Percentiles rank a stretch among this genome's conserved stretches.
Evolutionary conservation across 2,797 vertebrate genomes (phyloP).

Genomic region (Centroberyx gerrardi): DNA sequence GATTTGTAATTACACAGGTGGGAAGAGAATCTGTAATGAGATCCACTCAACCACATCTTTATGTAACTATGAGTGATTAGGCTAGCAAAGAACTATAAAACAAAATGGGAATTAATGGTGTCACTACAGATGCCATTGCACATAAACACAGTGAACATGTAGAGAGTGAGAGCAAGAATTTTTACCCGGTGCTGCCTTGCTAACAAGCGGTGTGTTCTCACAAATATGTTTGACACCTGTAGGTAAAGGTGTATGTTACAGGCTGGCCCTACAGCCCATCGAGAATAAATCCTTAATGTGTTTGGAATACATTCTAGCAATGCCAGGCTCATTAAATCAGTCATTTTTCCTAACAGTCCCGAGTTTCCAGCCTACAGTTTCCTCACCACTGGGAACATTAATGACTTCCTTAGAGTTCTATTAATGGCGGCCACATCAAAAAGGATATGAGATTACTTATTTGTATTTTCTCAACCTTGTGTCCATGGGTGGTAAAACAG

Average conservation of each 20-base stretch:
- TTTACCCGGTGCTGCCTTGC: slow-evolving; percentile 12
- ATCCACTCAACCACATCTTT: slow-evolving; percentile 45
- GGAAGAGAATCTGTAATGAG: slow-evolving; percentile 56
- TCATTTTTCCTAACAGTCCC: slow-evolving; percentile 25
- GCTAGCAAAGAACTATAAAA: slow-evolving; percentile 41
- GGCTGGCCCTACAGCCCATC: slow-evolving; percentile 16
- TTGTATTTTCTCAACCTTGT: slow-evolving; percentile 61
- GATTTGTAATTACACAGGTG: slow-evolving; percentile 63
- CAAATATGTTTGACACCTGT: slow-evolving; percentile 21
- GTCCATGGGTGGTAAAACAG: slow-evolving; percentile 47
- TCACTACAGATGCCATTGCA: slow-evolving; percentile 36
- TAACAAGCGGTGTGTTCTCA: slow-evolving; percentile 24
- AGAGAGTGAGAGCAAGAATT: slow-evolving; percentile 11
- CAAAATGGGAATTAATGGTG: slow-evolving; percentile 59
- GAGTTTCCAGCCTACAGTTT: slow-evolving; percentile 30
- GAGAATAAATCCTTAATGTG: slow-evolving; percentile 26
- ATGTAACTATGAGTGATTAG: slow-evolving; percentile 55
- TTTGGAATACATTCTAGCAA: slow-evolving; percentile 24
- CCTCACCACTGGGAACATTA: slow-evolving; percentile 27
- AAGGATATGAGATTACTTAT: slow-evolving; percentile 33
- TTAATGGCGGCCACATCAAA: slow-evolving; percentile 33
- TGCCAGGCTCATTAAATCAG: slow-evolving; percentile 27
- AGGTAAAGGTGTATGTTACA: background rate
- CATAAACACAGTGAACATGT: slow-evolving; percentile 11
- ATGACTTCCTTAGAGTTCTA: slow-evolving; percentile 21